Percentiles rank a stretch among this genome's conserved stretches.
Conservation (phyloP, 2,113 vertebrate genomes). For the Setophaga kirtlandii region DNA sequence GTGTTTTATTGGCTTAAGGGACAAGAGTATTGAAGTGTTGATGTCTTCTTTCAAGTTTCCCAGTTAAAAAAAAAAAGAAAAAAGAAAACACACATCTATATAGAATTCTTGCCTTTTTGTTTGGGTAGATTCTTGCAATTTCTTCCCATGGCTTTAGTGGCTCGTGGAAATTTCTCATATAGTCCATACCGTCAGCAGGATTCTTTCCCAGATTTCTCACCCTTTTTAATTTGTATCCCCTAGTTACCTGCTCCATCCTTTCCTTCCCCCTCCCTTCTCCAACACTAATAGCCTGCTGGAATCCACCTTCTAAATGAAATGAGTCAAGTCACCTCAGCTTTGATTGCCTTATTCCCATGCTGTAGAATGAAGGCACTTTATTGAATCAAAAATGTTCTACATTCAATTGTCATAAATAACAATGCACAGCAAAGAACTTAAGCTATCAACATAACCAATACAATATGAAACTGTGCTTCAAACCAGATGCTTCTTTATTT, state of each 20-base stretch:
- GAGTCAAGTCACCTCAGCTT: slow-evolving; percentile 52
- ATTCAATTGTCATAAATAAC: slow-evolving; percentile 74
- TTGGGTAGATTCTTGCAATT: slow-evolving; percentile 75
- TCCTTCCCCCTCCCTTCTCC: slow-evolving; percentile 51
- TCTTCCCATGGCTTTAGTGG: slow-evolving; percentile 77
- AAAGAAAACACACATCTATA: neutral
- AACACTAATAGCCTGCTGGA: slow-evolving; percentile 58
- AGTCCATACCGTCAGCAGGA: slow-evolving; percentile 73
- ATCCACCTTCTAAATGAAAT: slow-evolving; percentile 68
- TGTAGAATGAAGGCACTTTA: slow-evolving; percentile 47
- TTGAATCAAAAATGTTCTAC: slow-evolving; percentile 67
- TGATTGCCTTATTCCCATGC: slow-evolving; percentile 62
- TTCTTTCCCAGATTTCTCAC: slow-evolving; percentile 81
- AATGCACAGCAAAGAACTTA: slow-evolving; percentile 66
- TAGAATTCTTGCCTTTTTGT: slow-evolving; percentile 75
- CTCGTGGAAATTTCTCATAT: slow-evolving; percentile 79
- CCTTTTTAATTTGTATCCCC: slow-evolving; percentile 85
- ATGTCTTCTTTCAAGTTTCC: neutral
- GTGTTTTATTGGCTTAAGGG: neutral
- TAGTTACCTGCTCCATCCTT: slow-evolving; percentile 84
- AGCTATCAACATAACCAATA: slow-evolving; percentile 78
- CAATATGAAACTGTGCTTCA: slow-evolving; percentile 65
- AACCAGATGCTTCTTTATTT: slow-evolving; percentile 73
- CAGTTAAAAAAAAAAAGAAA: neutral
- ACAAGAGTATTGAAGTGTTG: neutral